Conservation (phyloP, 2,888 invertebrate genomes). For the Hartigia nigra region DNA sequence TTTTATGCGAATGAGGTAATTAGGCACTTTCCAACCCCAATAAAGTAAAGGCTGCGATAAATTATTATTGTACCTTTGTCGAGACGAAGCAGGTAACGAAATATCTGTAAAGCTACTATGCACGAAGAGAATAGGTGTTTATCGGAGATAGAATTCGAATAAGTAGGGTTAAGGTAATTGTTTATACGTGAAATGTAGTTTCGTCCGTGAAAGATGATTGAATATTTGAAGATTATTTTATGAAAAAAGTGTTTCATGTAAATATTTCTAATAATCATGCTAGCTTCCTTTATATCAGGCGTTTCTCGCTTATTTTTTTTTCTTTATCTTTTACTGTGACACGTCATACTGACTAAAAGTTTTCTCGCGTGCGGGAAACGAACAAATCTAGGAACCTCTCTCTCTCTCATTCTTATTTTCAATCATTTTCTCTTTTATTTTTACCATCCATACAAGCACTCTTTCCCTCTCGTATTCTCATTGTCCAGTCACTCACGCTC, state of each 20-base stretch:
- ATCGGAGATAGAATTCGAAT: slow-evolving; percentile 18
- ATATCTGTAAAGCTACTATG: not conserved
- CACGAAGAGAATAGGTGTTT: slow-evolving; percentile 37
- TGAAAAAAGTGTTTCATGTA: slow-evolving; percentile 4
- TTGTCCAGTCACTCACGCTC: not conserved
- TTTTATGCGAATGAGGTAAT: not conserved
- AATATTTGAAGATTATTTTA: slow-evolving; percentile 12
- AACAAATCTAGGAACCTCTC: not conserved
- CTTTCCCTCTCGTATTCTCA: not conserved
- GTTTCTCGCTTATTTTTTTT: slow-evolving; percentile 3
- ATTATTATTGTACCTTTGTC: not conserved
- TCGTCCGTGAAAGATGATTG: slow-evolving; percentile 13
- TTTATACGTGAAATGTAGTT: slow-evolving; percentile 2
- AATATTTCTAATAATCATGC: slow-evolving; percentile 11
- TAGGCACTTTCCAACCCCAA: not conserved
- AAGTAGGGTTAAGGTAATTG: slow-evolving; percentile 14
- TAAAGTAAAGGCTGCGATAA: not conserved
- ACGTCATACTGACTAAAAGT: not conserved
- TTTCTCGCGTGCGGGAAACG: not conserved
- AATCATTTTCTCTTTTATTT: not conserved
- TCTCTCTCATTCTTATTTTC: not conserved
- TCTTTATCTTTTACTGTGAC: not conserved
- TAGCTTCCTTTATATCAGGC: not conserved
- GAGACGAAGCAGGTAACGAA: slow-evolving; percentile 2
- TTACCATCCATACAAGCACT: not conserved